Percentiles rank a stretch among this genome's conserved stretches.
Conservation (phyloP, 2,888 invertebrate genomes). For the Galeruca laticollis region DNA sequence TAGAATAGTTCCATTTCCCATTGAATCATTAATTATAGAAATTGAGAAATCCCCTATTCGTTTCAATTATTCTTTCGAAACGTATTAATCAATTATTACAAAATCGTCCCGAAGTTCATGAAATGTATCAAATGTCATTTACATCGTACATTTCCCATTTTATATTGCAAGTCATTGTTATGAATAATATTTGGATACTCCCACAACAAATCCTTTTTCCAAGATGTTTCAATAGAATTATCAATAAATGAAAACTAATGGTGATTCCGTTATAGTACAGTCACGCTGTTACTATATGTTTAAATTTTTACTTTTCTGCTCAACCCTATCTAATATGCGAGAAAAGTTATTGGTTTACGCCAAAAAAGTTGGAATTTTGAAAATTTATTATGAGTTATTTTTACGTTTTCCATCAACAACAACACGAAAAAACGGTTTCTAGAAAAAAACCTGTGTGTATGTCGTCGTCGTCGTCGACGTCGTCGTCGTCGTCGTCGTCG, state of each 20-base stretch:
- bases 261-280: background rate
- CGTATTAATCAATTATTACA: background rate
- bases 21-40: background rate
- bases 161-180: background rate
- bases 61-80: background rate
- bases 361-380: too few relatives aligned
- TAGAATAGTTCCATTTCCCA: background rate
- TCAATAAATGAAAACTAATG: background rate
- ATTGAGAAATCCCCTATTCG: background rate
- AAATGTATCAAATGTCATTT: background rate
- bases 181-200: conserved; percentile 3
- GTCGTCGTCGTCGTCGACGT: too few relatives aligned
- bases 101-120: background rate
- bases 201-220: background rate
- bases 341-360: too few relatives aligned
- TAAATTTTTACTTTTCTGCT: too few relatives aligned
- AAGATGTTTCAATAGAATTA: conserved; percentile 4
- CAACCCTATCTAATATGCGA: too few relatives aligned
- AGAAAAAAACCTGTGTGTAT: too few relatives aligned
- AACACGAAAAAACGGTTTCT: too few relatives aligned
- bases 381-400: too few relatives aligned
- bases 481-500: too few relatives aligned
- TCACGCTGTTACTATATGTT: too few relatives aligned
- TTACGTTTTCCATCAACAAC: too few relatives aligned
- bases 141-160: background rate